phyloP scores from a whole-genome alignment of 2,888 invertebrate genomes.

The Habroteleia sp. region DNA sequence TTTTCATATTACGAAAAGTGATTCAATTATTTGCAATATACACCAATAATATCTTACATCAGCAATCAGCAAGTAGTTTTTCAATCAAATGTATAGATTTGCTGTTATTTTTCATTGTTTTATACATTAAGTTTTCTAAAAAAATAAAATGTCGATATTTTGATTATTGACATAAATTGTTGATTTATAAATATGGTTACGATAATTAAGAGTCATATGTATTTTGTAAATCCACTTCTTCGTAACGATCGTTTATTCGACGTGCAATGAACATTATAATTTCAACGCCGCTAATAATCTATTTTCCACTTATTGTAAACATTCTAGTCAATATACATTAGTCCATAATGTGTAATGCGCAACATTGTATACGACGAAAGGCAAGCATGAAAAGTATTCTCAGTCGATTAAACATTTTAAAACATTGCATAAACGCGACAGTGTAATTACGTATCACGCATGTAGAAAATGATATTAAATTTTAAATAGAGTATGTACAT shows the following conservation, averaged over 20 bases:
- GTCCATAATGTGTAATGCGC: too few species aligned
- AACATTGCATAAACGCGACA: too few species aligned
- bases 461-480: too few species aligned
- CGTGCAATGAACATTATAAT: constrained; percentile 26
- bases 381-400: too few species aligned
- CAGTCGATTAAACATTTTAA: too few species aligned
- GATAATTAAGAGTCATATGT: too few species aligned
- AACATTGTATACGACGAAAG: too few species aligned
- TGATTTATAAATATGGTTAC: neutral
- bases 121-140: constrained; percentile 10
- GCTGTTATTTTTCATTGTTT: constrained; percentile 17
- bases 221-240: too few species aligned
- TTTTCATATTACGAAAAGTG: constrained; percentile 9
- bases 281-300: constrained; percentile 24
- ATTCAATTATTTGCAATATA: constrained; percentile 20
- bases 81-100: neutral
- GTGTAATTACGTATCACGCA: too few species aligned
- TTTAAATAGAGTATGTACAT: too few species aligned
- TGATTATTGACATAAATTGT: constrained; percentile 6
- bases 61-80: constrained; percentile 1
- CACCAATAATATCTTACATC: constrained; percentile 19
- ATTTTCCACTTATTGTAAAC: constrained; percentile 52
- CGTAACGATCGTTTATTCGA: neutral
- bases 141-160: neutral
- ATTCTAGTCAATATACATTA: constrained; percentile 34